Percentiles rank a stretch among this genome's conserved stretches.
Evolutionary conservation across 2,888 invertebrate species (phyloP).

Genomic region (Isoperla grammatica): DNA sequence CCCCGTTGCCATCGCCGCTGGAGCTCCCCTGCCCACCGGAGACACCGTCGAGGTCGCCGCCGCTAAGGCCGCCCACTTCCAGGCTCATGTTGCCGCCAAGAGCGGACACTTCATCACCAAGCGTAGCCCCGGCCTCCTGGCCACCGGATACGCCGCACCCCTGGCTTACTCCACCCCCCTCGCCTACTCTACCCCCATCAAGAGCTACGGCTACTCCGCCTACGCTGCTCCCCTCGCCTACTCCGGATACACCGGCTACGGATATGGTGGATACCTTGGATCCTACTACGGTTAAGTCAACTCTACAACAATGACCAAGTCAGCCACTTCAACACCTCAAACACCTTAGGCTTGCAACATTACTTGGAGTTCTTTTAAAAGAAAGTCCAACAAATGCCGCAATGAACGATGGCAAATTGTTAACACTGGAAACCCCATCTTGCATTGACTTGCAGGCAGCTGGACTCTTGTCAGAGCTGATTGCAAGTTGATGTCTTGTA

Average conservation of each 20-base stretch:
- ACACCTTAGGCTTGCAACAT: neutral
- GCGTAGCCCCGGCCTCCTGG: neutral
- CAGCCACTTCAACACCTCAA: neutral
- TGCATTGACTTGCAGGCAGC: neutral
- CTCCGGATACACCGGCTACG: neutral
- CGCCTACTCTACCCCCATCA: neutral
- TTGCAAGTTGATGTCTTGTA: neutral
- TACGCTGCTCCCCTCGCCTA: conserved; percentile 7
- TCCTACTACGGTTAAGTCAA: no score
- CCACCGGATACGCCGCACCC: neutral
- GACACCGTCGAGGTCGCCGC: conserved; percentile 24
- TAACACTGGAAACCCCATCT: conserved; percentile 3
- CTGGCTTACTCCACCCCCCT: neutral
- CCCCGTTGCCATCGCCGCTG: conserved; percentile 48
- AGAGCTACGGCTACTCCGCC: conserved; percentile 19
- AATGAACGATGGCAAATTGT: neutral
- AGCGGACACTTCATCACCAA: no score
- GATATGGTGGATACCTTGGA: no score
- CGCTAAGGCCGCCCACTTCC: conserved; percentile 5
- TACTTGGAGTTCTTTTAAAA: no score
- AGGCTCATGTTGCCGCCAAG: conserved; percentile 5
- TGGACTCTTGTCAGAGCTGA: conserved; percentile 13
- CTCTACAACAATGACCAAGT: neutral
- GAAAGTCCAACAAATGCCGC: no score
- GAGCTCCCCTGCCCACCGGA: conserved; percentile 33